Evolutionary conservation across 2,113 vertebrate genomes (phyloP), one percentile per base, ranked within the genome.

Genomic region (Elgaria multicarinata): DNA sequence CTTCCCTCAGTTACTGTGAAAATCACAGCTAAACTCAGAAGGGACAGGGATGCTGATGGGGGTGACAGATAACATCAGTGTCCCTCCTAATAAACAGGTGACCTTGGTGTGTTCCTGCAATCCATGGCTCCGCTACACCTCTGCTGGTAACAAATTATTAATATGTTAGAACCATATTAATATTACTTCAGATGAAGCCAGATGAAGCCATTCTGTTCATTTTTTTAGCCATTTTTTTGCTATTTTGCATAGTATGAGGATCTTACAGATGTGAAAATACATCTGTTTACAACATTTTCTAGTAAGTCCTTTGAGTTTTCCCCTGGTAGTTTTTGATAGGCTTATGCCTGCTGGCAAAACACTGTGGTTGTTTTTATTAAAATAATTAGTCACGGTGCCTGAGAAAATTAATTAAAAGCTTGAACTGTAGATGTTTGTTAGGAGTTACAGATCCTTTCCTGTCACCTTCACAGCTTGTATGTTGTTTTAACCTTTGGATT

Each of bases 181-280:
- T 2, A 66, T 28, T 26, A 28, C 28, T 66, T 66, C 55, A 58
- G 55, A 58, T 13, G 55, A 58, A 58, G 12, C 55, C 55, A 8
- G n/a, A n/a, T n/a, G n/a, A n/a, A n/a, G n/a, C n/a, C n/a, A 50
- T 8, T 5, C 46, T 50, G 13, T 58, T 13, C 55, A 58, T 13
- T 58, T 58, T 14, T 58, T 58, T 42, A 87, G 62, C 89, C 77
- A 62, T n/a, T n/a, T n/a, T n/a, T 94, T 94, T 58, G 13, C 58
- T 91, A 77, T 77, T 91, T 76, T 22, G 39, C 36, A 0, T 81
- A 72, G 83, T 50, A 31, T 58, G 18, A 0, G 0, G 1, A 18
- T 91, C 55, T 91, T 92, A 82, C 93, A 96, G 94, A 95, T 95
- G 95, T 92, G 92, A 91, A 95, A 18, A 87, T 89, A 91, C 96